Percentiles rank a stretch among this genome's conserved stretches.
Evolutionary conservation across 2,888 invertebrate genomes (phyloP).

Genomic region (Ophraella communa): DNA sequence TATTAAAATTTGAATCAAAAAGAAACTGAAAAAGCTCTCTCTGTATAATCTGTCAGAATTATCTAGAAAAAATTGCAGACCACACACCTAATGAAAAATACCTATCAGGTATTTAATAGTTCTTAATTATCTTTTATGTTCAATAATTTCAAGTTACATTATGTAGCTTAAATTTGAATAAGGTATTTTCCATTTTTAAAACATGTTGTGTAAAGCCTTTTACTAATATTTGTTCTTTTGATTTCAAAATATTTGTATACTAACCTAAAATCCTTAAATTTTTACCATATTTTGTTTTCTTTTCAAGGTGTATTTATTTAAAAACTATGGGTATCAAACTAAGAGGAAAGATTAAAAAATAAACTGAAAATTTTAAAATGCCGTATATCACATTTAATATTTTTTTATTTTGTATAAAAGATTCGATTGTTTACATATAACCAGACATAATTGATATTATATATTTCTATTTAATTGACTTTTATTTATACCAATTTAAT

Average conservation of each 20-base stretch:
- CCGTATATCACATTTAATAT: not conserved
- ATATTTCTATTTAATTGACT: not conserved
- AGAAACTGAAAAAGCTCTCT: no score
- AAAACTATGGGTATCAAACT: constrained; percentile 26
- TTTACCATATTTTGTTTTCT: constrained; percentile 15
- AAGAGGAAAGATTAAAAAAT: not conserved
- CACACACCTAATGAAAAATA: no score
- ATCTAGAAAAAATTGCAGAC: no score
- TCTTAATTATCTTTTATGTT: no score
- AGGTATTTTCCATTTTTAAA: not conserved
- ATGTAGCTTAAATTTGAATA: not conserved
- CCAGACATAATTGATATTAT: not conserved
- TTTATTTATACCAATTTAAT: no score
- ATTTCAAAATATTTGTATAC: not conserved
- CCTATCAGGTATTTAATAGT: no score
- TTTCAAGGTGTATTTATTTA: constrained; percentile 35
- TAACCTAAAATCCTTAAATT: no score
- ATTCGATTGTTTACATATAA: not conserved
- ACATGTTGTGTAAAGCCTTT: not conserved
- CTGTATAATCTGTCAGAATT: no score
- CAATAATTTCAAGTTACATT: not conserved
- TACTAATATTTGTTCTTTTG: constrained; percentile 6
- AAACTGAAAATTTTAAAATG: not conserved
- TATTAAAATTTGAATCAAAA: no score
- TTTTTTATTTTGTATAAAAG: not conserved